A percentile compares a stretch with the other conserved stretches of the same genome.
Conservation (phyloP, 2,113 vertebrate species). For the Capreolus pygargus region DNA sequence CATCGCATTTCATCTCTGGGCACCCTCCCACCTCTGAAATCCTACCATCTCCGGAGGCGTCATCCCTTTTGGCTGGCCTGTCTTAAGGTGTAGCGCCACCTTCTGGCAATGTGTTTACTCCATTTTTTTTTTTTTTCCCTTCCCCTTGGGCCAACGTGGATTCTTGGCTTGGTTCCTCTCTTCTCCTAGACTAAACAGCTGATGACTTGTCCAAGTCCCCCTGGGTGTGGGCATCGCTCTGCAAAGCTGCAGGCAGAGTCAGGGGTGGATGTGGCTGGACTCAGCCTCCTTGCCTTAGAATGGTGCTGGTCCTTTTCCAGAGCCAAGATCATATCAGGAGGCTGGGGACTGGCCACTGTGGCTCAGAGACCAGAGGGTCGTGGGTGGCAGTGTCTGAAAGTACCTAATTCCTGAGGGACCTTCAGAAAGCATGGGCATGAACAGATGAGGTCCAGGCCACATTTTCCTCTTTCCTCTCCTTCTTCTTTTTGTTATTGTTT, state of each 20-base stretch:
- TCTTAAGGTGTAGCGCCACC: conserved; percentile 81
- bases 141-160: background rate
- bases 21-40: background rate
- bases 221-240: background rate
- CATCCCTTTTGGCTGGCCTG: conserved; percentile 49
- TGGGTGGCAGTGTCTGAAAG: background rate
- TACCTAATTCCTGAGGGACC: background rate
- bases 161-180: conserved; percentile 35
- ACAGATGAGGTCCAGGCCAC: background rate
- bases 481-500: background rate
- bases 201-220: background rate
- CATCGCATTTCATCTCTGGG: background rate
- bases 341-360: background rate
- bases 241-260: background rate
- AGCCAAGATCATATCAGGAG: background rate
- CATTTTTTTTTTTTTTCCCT: background rate
- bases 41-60: background rate
- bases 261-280: background rate
- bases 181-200: conserved; percentile 46
- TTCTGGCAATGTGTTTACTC: conserved; percentile 75
- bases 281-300: background rate
- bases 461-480: background rate
- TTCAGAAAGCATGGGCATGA: background rate
- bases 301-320: background rate
- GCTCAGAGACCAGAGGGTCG: background rate